Conservation (phyloP, 2,888 invertebrate species). For the Apodemia mormo region DNA sequence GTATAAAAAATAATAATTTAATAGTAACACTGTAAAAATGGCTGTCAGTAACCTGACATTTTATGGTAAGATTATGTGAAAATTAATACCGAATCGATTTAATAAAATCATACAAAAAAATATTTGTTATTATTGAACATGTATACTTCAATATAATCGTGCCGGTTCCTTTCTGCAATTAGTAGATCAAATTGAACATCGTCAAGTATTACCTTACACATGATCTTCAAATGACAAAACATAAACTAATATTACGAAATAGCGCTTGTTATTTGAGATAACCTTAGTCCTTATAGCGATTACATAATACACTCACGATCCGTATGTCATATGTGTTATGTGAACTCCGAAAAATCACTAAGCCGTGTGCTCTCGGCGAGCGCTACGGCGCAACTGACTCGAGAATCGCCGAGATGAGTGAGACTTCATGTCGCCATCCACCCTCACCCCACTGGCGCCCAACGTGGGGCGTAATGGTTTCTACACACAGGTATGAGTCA, state of each 20-base stretch:
- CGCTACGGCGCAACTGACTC: conserved; percentile 72
- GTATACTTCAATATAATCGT: not conserved
- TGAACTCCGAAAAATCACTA: conserved; percentile 41
- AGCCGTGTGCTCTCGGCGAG: conserved; percentile 55
- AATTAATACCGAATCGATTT: too few relatives aligned
- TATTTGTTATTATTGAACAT: too few relatives aligned
- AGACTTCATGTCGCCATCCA: conserved; percentile 47
- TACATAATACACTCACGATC: conserved; percentile 69
- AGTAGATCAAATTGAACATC: too few relatives aligned
- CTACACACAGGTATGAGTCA: not conserved
- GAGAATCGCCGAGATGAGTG: conserved; percentile 29
- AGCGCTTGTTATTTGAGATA: not conserved
- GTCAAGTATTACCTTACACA: not conserved
- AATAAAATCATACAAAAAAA: too few relatives aligned
- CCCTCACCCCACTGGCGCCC: conserved; percentile 57
- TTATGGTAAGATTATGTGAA: too few relatives aligned
- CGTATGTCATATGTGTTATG: conserved; percentile 57
- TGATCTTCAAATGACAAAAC: not conserved
- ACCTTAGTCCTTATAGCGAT: conserved; percentile 28
- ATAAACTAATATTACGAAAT: not conserved
- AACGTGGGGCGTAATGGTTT: conserved; percentile 42
- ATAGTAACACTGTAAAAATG: too few relatives aligned
- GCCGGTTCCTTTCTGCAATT: not conserved
- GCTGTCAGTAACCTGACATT: too few relatives aligned
- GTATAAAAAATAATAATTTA: too few relatives aligned